phyloP scores from a whole-genome alignment of 2,797 vertebrate genomes.

The Catamblyrhynchus diadema region DNA sequence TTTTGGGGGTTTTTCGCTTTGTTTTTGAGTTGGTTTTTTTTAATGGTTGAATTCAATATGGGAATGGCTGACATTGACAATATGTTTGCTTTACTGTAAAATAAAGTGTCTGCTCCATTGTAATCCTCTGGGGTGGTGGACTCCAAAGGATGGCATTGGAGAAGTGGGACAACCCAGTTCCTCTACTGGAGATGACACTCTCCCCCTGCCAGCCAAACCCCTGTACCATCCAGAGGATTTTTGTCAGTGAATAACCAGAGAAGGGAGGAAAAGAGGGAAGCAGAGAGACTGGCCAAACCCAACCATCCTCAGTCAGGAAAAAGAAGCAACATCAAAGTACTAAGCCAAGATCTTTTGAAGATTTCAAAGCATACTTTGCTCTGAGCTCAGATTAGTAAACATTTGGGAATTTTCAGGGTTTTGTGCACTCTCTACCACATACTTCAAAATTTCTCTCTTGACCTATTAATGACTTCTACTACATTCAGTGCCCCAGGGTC shows the following conservation, averaged over 20 bases:
- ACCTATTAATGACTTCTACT: constrained; percentile 17
- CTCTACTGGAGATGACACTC: background rate
- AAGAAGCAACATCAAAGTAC: background rate
- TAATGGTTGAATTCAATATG: background rate
- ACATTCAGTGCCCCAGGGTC: background rate
- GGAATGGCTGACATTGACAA: background rate
- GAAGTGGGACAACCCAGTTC: background rate
- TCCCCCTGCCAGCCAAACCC: background rate
- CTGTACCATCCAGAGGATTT: background rate
- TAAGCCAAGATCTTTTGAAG: background rate
- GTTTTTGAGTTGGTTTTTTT: background rate
- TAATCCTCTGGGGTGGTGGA: background rate
- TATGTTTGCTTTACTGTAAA: background rate
- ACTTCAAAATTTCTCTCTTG: background rate
- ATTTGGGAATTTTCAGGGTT: background rate
- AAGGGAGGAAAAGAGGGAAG: background rate
- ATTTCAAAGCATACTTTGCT: background rate
- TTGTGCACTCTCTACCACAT: background rate
- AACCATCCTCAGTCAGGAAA: background rate
- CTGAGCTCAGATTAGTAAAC: background rate
- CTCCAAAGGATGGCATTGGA: background rate
- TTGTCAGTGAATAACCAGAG: background rate
- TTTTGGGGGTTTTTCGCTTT: background rate
- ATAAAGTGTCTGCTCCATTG: background rate
- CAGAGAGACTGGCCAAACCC: background rate